Percentiles rank a stretch among this genome's conserved stretches.
These are phyloP conservation scores for Pseudococcus longispinus DNA, from an alignment of 2,888 invertebrate genomes.

Conservation along the genomic window DNA sequence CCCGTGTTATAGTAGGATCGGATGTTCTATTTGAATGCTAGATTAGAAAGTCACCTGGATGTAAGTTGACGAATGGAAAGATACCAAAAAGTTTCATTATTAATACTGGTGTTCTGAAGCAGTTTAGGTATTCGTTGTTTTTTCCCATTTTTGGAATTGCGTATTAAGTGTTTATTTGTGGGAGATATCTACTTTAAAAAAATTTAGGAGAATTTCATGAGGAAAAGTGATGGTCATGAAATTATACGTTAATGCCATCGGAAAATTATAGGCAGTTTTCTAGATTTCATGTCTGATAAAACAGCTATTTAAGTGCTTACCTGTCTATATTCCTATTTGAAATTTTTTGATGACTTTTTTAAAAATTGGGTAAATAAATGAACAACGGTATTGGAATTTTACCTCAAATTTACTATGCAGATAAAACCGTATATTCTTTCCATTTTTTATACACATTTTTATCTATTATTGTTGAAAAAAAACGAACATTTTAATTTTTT, in stretches of 20 bases:
- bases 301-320: not conserved
- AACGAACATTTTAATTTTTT: too few species aligned
- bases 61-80: not conserved
- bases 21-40: not conserved
- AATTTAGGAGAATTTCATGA: too few species aligned
- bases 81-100: not conserved
- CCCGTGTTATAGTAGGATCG: too few species aligned
- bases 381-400: too few species aligned
- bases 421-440: too few species aligned
- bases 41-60: not conserved
- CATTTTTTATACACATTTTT: too few species aligned
- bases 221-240: not conserved
- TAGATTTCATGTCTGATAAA: not conserved
- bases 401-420: too few species aligned
- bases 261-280: not conserved
- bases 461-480: too few species aligned
- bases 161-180: not conserved
- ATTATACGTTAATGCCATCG: not conserved
- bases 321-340: too few species aligned
- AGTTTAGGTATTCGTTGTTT: not conserved
- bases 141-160: not conserved
- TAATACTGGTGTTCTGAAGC: not conserved
- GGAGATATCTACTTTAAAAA: not conserved
- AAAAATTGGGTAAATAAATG: too few species aligned
- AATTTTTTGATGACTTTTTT: not conserved